Evolutionary conservation across 2,113 vertebrate species (phyloP).

Genomic region (Vicugna pacos): DNA sequence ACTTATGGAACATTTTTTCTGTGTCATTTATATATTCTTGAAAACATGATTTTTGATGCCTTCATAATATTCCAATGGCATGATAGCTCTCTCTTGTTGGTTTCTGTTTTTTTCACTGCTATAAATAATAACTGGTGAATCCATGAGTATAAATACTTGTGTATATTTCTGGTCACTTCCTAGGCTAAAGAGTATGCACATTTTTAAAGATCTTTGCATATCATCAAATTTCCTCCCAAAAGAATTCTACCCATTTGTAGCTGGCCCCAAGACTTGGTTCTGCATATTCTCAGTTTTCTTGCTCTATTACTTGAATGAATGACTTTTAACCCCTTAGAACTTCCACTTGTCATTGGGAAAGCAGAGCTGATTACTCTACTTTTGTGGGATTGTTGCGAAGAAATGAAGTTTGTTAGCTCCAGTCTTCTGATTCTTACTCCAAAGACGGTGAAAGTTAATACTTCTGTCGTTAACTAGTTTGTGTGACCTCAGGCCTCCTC

Average conservation of each 20-base stretch:
- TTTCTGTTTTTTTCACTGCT: constrained; percentile 19
- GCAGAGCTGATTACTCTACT: constrained; percentile 4
- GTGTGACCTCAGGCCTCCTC: not conserved
- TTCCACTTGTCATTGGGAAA: not conserved
- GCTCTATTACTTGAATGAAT: not conserved
- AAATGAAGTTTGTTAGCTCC: not conserved
- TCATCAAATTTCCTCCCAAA: not conserved
- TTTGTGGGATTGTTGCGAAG: not conserved
- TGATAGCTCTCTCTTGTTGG: not conserved
- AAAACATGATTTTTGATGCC: constrained; percentile 20
- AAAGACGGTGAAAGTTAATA: not conserved
- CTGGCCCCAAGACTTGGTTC: not conserved
- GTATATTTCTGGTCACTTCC: constrained; percentile 9
- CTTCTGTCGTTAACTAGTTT: not conserved
- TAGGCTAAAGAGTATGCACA: not conserved
- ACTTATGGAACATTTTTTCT: not conserved
- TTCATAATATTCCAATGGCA: not conserved
- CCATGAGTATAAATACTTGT: not conserved
- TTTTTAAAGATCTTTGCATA: not conserved
- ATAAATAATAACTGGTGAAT: constrained; percentile 9
- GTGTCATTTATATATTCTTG: not conserved
- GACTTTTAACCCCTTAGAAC: not conserved
- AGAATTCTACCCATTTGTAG: not conserved
- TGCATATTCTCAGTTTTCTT: not conserved
- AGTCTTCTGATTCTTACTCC: not conserved